Evolutionary conservation across 2,888 invertebrate species (phyloP), one percentile per base, ranked within the genome.

Genomic region (Nymphalis urticae): DNA sequence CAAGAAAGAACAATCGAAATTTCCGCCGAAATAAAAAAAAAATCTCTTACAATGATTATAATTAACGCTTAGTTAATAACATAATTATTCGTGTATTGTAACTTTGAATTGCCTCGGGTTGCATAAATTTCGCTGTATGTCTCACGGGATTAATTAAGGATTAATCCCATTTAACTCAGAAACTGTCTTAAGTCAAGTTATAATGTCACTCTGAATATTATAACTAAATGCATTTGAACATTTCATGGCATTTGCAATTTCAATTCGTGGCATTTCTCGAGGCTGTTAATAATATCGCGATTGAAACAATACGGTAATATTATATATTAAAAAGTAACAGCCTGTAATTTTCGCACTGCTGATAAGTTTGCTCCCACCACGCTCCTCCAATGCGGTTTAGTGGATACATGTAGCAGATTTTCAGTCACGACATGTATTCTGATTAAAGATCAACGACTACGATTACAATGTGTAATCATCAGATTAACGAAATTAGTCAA

Each of bases 81-180:
- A 42, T 42, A 58, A 58, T 42, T 42, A 36, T 13, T 19, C 27
- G 19, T 58, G 3, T 51, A 59, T 59, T 42, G 36, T 59, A 24
- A n/a, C 27, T 16, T 51, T 21, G 48, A 50, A 50, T 24, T 17
- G 48, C 48, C 64, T 59, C 17, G 65, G 59, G 65, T 65, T 58
- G 42, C 65, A 65, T 59, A 59, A 65, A 65, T 65, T 51, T 42
- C 58, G 42, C 50, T 36, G 58, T 42, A 65, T 64, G 58, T 64
- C 64, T 64, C 64, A 3, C 17, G 17, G 42, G 65, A 65, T 65
- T 59, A 65, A 65, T 65, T 50, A 58, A 50, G 42, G 58, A 50
- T 59, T 65, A 65, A 65, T 59, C 65, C 59, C 42, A 21, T 65
- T 65, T 65, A 65, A 59, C 24, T 59, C 50, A n/a, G 59, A 42